Evolutionary conservation across 2,888 invertebrate genomes (phyloP), one percentile per base, ranked within the genome.

Genomic region (Cheilosia vulpina): DNA sequence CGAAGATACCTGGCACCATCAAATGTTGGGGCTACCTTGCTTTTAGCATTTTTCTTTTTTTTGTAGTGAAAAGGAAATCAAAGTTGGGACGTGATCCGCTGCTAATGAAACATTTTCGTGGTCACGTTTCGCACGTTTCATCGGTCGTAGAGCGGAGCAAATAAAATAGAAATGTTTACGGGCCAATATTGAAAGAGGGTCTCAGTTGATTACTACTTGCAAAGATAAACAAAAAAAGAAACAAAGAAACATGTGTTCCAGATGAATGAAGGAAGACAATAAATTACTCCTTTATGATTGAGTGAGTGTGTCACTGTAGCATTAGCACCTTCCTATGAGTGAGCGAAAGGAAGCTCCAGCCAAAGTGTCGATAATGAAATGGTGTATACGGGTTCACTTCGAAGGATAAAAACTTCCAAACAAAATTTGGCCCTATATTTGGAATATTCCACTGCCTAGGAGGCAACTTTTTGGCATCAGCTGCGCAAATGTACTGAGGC

Each of bases 71-170:
- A 60, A 41, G 45, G 58, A 81, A 75, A 81, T 81, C 80, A 75
- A 57, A 81, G 69, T 65, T 34, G 41, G 58, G 41, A 81, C 81
- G 81, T 81, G 76, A 81, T 58, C 34, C 45, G 65, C 58, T 76
- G 76, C 69, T 81, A 81, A 81, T 76, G 76, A 81, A 76, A 75
- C 52, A 63, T 71, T 75, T 21, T 57, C 50, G 57, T 65, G 62
- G 17, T 58, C 11, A 34, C 31, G 55, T 31, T 34, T n/a, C 17
- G 55, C 17, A 34, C 55, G 34, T 55, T 55, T 17, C 17, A 5
- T 38, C 15, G 19, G 52, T 13, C 52, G 58, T n/a, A 45, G 43
- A 5, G 6, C 24, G 19, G 21, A 31, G 21, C 3, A n/a, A 45
- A 27, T 19, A 34, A 47, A 34, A 34, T 57, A 55, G 13, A 55